Evolutionary conservation across 2,888 invertebrate genomes (phyloP), one percentile per base, ranked within the genome.

Genomic region (Xylota sylvarum): DNA sequence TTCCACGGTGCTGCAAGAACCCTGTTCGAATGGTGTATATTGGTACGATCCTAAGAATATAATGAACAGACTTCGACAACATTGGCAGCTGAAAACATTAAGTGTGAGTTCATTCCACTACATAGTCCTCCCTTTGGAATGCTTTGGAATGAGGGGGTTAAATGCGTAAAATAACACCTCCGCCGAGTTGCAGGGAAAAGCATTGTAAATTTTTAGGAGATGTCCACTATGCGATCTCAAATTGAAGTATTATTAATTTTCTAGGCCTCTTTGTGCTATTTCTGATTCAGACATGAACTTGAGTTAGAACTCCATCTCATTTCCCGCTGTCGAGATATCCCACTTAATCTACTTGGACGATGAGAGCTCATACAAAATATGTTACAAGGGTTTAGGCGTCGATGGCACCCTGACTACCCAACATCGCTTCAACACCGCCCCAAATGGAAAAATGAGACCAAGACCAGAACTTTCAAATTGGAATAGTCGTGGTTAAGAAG

Each of bases 91-190:
- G 80, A 87, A 5, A 60, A 56, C 2, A 85, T n/a, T n/a, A n/a
- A n/a, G n/a, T n/a, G 82, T 0, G 32, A 56, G 48, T n/a, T n/a
- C n/a, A n/a, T n/a, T n/a, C n/a, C n/a, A n/a, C n/a, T n/a, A n/a
- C n/a, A n/a, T n/a, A n/a, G n/a, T n/a, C n/a, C n/a, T n/a, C n/a
- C n/a, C n/a, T n/a, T n/a, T n/a, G 82, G 81, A n/a, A 84, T 82
- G 0, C 78, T 87, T 19, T 85, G 82, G 87, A 81, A 87, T 37
- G 82, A 80, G 0, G 83, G 64, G 4, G 70, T 88, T 1, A 67
- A 81, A 30, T 86, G 76, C 10, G 76, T 88, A 0, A 88, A 88
- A 37, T 52, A 85, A 14, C 84, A 88, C 14, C 70, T 88, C 7
- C 79, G 65, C 6, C 76, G 88, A 0, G 69, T 81, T 9, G 40